Base-by-base conservation (phyloP, 2,797 vertebrate species). In the Nasua narica region DNA sequence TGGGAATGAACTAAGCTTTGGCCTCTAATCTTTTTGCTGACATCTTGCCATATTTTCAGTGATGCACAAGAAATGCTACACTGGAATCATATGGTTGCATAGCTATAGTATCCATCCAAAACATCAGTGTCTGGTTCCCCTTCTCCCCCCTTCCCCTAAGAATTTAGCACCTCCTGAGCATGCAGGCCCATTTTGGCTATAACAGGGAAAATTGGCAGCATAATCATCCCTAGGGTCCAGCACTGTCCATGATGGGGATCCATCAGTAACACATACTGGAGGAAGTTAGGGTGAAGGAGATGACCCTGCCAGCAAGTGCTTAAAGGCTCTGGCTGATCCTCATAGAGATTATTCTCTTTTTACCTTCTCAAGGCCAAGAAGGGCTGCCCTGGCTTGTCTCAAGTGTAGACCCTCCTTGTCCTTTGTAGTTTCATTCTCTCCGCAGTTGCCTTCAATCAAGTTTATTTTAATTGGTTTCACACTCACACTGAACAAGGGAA, bases 1-100 rank as follows among this genome's bases (percentile, higher is more conserved):
- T 96, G 58, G 77, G 97, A 92, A 77, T 90, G 97, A 98, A 97
- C 46, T 0, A 83, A 98, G 95, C 87, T 96, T 89, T 21, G 62
- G 77, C 19, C 48, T 93, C 7, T 32, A 82, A 35, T 96, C 27
- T 29, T 81, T 92, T 81, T 86, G 60, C 46, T 69, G 46, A 74
- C 43, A 70, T 60, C 67, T 96, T 91, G 78, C 89, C 83, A 19
- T 70, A 78, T 88, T 94, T 94, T 86, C 32, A 90, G 21, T 19
- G 83, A 76, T 82, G 58, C 16, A 43, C 40, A 78, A 83, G 60
- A 93, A 94, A 87, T 46, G 29, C 46, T 79, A 2, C 60, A 37
- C 67, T 69, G 27, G 40, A 87, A 83, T 94, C 69, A 86, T 25
- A 21, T 37, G 43, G 65, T 72, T 60, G 29, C 50, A 82, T 8